Base-by-base conservation (phyloP, 2,888 invertebrate species). In the Drosophila differens region DNA sequence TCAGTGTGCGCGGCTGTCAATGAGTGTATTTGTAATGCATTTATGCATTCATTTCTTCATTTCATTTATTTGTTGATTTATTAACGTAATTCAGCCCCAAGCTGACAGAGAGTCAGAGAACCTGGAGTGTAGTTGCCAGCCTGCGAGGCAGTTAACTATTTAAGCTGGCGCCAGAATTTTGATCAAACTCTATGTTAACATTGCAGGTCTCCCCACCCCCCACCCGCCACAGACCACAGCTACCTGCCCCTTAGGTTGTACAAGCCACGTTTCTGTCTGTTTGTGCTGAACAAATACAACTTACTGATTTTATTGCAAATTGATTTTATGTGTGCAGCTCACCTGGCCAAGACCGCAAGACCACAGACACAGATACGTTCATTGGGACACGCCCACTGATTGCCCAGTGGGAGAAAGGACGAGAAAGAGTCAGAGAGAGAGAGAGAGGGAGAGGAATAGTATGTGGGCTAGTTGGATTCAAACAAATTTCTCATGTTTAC, bases 401-500 rank as follows among this genome's bases (percentile, higher is more conserved):
- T 76, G 78, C 77, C 81, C 32, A 32, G 33, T 37, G 67, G 55
- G 58, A 37, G 41, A 22, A 10, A 10, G 25, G n/a, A 25, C 10
- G 30, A 53, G 51, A 54, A 25, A 44, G n/a, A 51, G 12, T 22
- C 22, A 14, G 10, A n/a, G 16, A 39, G 9, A 16, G 41, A 33
- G 10, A 12, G 22, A 14, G 5, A 2, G 41, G 9, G n/a, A 44
- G 12, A 37, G 25, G n/a, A 28, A 16, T 22, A 58, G 30, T 28
- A 28, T 6, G 47, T 12, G 54, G 39, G 60, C 47, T 58, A 79
- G 74, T 80, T 82, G 70, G 83, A 90, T 89, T 90, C 90, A 86
- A 86, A 90, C 86, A 86, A 86, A 86, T 86, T 86, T 86, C 82
- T 89, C 90, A 90, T 86, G 90, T 86, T 86, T 86, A 90, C 86